A percentile compares a stretch with the other conserved stretches of the same genome.
Evolutionary conservation across 1,140 invertebrate genomes (phyloP).

Genomic region (Chironomus tepperi): DNA sequence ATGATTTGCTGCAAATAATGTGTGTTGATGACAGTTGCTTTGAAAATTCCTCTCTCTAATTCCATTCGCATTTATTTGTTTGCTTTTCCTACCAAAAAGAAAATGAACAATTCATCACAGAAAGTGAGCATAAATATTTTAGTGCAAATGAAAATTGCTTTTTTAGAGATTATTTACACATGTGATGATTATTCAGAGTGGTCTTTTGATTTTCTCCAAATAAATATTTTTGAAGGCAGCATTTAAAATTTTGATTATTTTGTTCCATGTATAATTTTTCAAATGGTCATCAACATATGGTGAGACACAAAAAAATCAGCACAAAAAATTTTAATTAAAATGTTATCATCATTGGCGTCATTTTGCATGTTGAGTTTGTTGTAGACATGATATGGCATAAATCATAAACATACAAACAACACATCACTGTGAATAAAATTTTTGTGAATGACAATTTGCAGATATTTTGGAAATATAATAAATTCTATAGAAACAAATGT

Average conservation of each 20-base stretch:
- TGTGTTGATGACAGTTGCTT: background rate
- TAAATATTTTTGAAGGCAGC: too few species aligned
- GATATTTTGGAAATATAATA: background rate
- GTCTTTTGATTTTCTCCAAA: too few species aligned
- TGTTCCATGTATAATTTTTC: too few species aligned
- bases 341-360: conserved; percentile 6
- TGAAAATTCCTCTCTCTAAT: background rate
- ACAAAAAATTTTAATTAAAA: background rate
- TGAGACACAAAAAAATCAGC: background rate
- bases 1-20: background rate
- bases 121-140: too few species aligned
- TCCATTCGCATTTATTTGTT: background rate
- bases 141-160: too few species aligned
- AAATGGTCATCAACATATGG: conserved; percentile 5
- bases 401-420: background rate
- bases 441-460: background rate
- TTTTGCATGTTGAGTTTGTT: background rate
- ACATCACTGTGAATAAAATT: too few species aligned
- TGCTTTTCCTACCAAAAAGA: background rate
- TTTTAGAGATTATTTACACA: too few species aligned
- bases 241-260: too few species aligned
- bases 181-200: too few species aligned
- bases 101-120: background rate
- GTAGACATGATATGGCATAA: background rate
- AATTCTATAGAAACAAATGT: background rate